Conservation (phyloP, 2,797 vertebrate genomes). For the Coilia nasus region DNA sequence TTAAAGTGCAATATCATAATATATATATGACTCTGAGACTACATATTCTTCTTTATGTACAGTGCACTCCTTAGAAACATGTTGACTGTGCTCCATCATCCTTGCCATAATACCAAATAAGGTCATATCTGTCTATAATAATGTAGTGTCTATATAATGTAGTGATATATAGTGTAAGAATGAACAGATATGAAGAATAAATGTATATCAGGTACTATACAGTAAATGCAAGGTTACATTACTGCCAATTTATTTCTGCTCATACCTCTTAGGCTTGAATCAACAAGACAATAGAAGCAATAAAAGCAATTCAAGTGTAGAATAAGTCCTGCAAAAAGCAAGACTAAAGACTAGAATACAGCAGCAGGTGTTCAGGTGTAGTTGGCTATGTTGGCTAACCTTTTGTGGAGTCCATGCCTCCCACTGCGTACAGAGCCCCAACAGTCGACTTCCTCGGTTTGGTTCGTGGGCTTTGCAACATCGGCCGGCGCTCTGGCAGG, state of each 20-base stretch:
- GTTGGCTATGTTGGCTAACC: constrained; percentile 67
- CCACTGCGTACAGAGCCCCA: constrained; percentile 93
- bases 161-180: no score
- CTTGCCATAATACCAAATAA: not conserved
- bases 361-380: not conserved
- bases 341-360: not conserved
- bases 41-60: not conserved
- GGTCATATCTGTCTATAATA: no score
- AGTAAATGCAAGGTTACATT: not conserved
- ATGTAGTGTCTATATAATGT: no score
- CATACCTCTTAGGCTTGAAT: no score
- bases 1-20: not conserved
- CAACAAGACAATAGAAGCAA: no score
- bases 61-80: not conserved
- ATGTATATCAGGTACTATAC: not conserved
- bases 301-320: not conserved
- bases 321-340: not conserved
- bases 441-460: constrained; percentile 98
- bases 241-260: no score
- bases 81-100: not conserved
- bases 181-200: not conserved
- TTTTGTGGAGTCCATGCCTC: constrained; percentile 95
- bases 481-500: constrained; percentile 89
- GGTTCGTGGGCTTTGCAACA: constrained; percentile 96
- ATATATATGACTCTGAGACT: not conserved